phyloP scores from a whole-genome alignment of 1,140 invertebrate genomes.

The Pogonognathellus flavescens region DNA sequence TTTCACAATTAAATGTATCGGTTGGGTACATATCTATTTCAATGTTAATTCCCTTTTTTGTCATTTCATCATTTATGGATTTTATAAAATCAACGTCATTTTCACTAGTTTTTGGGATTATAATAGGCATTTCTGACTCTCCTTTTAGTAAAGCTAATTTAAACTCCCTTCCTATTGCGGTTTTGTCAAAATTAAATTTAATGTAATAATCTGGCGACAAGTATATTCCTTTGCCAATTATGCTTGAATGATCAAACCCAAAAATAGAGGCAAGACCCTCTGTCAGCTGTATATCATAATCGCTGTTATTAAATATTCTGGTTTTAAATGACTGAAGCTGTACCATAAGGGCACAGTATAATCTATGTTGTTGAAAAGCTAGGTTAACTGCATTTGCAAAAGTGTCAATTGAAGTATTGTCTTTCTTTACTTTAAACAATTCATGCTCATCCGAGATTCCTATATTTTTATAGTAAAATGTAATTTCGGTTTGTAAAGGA shows the following conservation, averaged over 20 bases:
- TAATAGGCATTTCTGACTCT: no score
- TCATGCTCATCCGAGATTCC: not conserved
- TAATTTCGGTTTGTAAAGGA: not conserved
- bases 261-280: not conserved
- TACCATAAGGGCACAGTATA: not conserved
- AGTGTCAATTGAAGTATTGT: not conserved
- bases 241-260: not conserved
- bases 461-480: not conserved
- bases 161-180: not conserved
- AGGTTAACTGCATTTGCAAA: not conserved
- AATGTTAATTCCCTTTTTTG: not conserved
- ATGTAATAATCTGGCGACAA: not conserved
- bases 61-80: not conserved
- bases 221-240: not conserved
- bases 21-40: not conserved
- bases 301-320: not conserved
- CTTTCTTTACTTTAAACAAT: not conserved
- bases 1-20: not conserved
- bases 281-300: not conserved
- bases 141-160: not conserved
- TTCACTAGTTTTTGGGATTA: not conserved
- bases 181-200: not conserved
- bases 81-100: not conserved
- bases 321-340: not conserved
- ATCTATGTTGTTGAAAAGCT: not conserved